A percentile compares a stretch with the other conserved stretches of the same genome.
Evolutionary conservation across 2,888 invertebrate genomes (phyloP).

Genomic region (Acronicta psi): DNA sequence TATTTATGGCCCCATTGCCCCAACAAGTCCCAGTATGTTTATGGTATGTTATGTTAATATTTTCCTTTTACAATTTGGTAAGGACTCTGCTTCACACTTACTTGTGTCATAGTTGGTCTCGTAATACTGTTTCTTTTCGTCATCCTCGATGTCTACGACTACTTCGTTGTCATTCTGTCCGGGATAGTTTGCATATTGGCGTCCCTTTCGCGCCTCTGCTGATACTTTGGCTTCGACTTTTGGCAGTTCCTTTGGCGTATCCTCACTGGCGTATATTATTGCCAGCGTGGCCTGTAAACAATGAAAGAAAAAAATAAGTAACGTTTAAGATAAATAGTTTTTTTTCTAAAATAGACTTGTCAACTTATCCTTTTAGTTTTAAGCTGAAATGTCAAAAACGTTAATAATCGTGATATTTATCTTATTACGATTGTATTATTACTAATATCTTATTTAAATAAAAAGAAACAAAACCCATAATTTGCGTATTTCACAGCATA

Average conservation of each 20-base stretch:
- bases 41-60: too few species aligned
- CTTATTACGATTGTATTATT: too few species aligned
- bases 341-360: background rate
- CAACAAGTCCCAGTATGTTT: too few species aligned
- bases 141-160: constrained; percentile 92
- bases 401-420: too few species aligned
- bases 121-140: constrained; percentile 93
- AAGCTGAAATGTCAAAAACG: too few species aligned
- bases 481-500: too few species aligned
- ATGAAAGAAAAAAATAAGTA: constrained; percentile 47
- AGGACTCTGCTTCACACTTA: constrained; percentile 80
- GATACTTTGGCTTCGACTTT: constrained; percentile 56
- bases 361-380: too few species aligned
- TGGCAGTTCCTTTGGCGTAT: constrained; percentile 60
- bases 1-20: too few species aligned
- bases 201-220: constrained; percentile 63
- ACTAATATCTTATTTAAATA: too few species aligned
- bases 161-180: constrained; percentile 87
- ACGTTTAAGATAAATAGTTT: background rate
- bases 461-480: too few species aligned
- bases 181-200: constrained; percentile 66
- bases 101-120: constrained; percentile 93
- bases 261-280: constrained; percentile 73
- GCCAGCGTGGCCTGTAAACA: constrained; percentile 79
- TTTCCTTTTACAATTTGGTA: too few species aligned